Evolutionary conservation across 2,797 vertebrate species (phyloP).

Genomic region (Chloroceryle inda): DNA sequence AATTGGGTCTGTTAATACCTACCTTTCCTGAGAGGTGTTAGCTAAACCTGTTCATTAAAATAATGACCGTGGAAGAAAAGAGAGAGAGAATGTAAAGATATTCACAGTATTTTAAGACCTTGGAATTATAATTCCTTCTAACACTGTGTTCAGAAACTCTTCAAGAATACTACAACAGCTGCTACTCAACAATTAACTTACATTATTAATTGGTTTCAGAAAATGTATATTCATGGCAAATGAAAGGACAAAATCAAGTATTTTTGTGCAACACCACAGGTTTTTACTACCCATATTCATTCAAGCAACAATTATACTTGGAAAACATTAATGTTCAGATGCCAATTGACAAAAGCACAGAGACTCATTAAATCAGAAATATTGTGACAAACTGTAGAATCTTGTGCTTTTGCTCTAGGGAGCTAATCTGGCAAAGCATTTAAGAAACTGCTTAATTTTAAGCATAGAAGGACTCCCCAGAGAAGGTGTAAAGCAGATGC

Average conservation of each 20-base stretch:
- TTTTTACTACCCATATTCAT: constrained; percentile 37
- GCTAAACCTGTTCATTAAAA: constrained; percentile 51
- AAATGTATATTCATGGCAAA: constrained; percentile 11
- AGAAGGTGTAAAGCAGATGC: constrained; percentile 35
- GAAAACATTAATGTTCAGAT: constrained; percentile 52
- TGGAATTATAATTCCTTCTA: constrained; percentile 10
- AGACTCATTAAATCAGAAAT: constrained; percentile 65
- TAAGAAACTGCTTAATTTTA: constrained; percentile 64
- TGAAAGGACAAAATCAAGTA: constrained; percentile 14
- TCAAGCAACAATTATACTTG: constrained; percentile 9
- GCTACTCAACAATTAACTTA: constrained; percentile 28
- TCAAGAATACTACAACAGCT: constrained; percentile 5
- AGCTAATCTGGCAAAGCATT: constrained; percentile 51
- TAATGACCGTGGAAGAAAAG: constrained; percentile 14
- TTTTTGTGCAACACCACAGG: background rate
- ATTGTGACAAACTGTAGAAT: constrained; percentile 51
- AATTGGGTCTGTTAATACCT: constrained; percentile 45
- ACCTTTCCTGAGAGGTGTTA: constrained; percentile 34
- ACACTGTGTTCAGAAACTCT: background rate
- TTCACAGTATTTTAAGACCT: background rate
- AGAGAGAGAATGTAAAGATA: background rate
- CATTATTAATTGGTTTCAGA: constrained; percentile 27
- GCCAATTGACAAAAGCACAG: constrained; percentile 51
- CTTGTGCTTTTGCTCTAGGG: constrained; percentile 16
- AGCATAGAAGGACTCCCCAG: constrained; percentile 40